Evolutionary conservation across 2,113 vertebrate genomes (phyloP).

Genomic region (Diglossa brunneiventris): DNA sequence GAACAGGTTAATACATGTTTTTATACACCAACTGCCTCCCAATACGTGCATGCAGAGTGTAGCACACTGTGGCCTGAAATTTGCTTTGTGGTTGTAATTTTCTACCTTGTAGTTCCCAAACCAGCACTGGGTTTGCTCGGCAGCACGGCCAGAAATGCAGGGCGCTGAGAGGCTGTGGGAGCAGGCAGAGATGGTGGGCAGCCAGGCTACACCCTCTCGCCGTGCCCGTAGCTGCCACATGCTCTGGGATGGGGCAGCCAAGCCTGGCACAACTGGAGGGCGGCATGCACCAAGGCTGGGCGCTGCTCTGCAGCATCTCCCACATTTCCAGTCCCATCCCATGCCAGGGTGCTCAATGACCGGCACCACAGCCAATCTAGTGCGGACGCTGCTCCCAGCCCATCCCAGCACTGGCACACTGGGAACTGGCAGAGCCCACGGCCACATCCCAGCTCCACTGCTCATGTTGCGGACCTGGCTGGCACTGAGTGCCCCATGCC

Average conservation of each 20-base stretch:
- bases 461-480: accelerated
- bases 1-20: background rate
- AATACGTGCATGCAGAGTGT: accelerated
- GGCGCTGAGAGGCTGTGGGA: background rate
- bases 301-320: accelerated
- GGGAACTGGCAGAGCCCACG: background rate
- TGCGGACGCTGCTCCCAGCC: accelerated
- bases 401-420: accelerated
- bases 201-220: background rate
- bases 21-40: background rate
- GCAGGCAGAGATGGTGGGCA: background rate
- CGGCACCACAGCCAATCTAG: accelerated
- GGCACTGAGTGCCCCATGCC: background rate
- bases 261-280: accelerated
- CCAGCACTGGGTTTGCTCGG: accelerated
- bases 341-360: accelerated
- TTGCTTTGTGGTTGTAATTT: background rate
- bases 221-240: accelerated
- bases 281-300: background rate
- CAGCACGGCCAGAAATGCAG: accelerated
- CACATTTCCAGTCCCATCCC: accelerated
- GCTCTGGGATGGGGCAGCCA: accelerated
- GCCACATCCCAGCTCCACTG: background rate
- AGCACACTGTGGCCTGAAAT: background rate
- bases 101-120: background rate